A percentile compares a stretch with the other conserved stretches of the same genome.
phyloP scores from a whole-genome alignment of 2,113 vertebrate species.

The Pipra filicauda region DNA sequence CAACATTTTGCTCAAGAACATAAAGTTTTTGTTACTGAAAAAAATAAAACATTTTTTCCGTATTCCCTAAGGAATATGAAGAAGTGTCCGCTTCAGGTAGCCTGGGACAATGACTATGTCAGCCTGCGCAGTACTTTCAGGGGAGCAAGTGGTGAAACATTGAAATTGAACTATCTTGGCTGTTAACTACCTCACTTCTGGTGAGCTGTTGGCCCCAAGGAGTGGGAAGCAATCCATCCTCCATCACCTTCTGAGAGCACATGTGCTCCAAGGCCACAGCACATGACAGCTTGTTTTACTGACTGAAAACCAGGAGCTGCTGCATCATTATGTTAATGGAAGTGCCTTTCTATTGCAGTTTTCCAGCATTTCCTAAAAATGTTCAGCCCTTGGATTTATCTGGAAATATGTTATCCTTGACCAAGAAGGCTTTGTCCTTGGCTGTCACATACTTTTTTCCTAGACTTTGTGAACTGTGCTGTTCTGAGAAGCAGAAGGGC shows the following conservation, averaged over 20 bases:
- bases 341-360: not conserved
- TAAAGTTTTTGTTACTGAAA: not conserved
- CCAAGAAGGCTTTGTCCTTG: not conserved
- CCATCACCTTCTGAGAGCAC: not conserved
- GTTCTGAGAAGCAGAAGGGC: not conserved
- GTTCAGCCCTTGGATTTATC: not conserved
- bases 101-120: not conserved
- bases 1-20: not conserved
- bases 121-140: not conserved
- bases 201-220: not conserved
- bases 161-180: not conserved
- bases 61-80: not conserved
- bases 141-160: not conserved
- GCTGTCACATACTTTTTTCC: not conserved
- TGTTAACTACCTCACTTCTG: fast-evolving
- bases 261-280: not conserved
- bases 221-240: not conserved
- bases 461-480: not conserved
- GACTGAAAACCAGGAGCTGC: not conserved
- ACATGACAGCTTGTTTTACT: not conserved
- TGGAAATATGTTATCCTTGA: not conserved
- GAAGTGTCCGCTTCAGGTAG: not conserved
- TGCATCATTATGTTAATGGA: too few relatives aligned
- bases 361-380: not conserved
- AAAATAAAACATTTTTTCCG: not conserved